These are phyloP conservation scores for Rhipidura dahli DNA, from an alignment of 2,113 vertebrate genomes.

Conservation along the genomic window DNA sequence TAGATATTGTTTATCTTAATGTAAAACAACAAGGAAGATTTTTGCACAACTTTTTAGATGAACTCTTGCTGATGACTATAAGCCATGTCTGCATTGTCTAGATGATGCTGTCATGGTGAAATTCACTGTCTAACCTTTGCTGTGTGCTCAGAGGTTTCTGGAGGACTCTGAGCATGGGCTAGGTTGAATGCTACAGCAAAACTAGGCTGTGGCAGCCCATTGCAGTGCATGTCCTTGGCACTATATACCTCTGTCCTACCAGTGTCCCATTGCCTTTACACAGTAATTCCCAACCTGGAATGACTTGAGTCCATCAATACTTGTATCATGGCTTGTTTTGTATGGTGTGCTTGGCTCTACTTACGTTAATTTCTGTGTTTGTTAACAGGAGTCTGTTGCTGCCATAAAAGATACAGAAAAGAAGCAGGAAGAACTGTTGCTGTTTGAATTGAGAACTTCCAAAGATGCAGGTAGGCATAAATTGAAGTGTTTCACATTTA, in stretches of 20 bases:
- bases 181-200: not conserved
- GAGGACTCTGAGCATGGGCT: not conserved
- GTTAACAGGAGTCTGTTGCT: slow-evolving; percentile 32
- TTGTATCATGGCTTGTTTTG: not conserved
- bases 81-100: not conserved
- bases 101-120: not conserved
- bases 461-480: slow-evolving; percentile 71
- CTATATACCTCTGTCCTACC: not conserved
- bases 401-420: slow-evolving; percentile 66
- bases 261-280: not conserved
- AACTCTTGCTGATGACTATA: not conserved
- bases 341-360: not conserved
- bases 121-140: not conserved
- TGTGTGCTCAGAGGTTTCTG: not conserved
- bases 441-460: slow-evolving; percentile 64
- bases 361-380: not conserved
- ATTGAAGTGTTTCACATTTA: not conserved
- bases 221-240: not conserved
- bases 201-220: not conserved
- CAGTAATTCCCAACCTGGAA: not conserved
- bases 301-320: not conserved
- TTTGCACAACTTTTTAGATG: not conserved
- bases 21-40: not conserved
- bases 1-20: not conserved
- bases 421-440: slow-evolving; percentile 73